A percentile compares a stretch with the other conserved stretches of the same genome.
These are phyloP conservation scores for Crambe crambe DNA, from an alignment of 37 sponge, comb jelly and placozoan species.

Conservation along the genomic window DNA sequence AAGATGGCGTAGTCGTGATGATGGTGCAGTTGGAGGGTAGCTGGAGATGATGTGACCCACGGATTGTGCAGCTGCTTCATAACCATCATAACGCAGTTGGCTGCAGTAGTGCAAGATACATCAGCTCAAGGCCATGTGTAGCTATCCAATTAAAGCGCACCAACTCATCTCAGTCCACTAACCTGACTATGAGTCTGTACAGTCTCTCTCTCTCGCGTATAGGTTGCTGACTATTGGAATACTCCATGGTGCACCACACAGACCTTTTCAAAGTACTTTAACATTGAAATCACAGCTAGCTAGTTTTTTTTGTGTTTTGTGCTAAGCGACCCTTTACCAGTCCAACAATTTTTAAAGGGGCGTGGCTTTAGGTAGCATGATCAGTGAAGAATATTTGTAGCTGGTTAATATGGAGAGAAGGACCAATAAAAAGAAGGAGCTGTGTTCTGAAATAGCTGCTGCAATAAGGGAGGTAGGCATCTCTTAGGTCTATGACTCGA, in stretches of 20 bases:
- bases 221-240: neutral
- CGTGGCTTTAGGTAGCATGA: too few species aligned
- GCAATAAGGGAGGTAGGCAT: constrained; percentile 25
- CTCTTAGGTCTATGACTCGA: too few species aligned
- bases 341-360: too few species aligned
- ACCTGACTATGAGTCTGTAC: constrained; percentile 85
- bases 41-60: constrained; percentile 56
- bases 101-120: constrained; percentile 34
- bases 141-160: neutral
- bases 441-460: constrained; percentile 35
- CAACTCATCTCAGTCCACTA: neutral
- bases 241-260: neutral
- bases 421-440: constrained; percentile 6
- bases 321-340: too few species aligned
- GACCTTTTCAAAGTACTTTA: neutral
- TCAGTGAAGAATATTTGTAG: neutral
- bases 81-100: constrained; percentile 90
- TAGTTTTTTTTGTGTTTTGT: too few species aligned
- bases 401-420: neutral
- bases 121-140: neutral
- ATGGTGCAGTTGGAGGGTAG: constrained; percentile 69
- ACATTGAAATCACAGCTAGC: too few species aligned
- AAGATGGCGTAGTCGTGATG: constrained; percentile 80
- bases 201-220: constrained; percentile 67
- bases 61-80: constrained; percentile 73